These are phyloP conservation scores for Andrena bicolor DNA, from an alignment of 2,888 invertebrate species.

Conservation along the genomic window DNA sequence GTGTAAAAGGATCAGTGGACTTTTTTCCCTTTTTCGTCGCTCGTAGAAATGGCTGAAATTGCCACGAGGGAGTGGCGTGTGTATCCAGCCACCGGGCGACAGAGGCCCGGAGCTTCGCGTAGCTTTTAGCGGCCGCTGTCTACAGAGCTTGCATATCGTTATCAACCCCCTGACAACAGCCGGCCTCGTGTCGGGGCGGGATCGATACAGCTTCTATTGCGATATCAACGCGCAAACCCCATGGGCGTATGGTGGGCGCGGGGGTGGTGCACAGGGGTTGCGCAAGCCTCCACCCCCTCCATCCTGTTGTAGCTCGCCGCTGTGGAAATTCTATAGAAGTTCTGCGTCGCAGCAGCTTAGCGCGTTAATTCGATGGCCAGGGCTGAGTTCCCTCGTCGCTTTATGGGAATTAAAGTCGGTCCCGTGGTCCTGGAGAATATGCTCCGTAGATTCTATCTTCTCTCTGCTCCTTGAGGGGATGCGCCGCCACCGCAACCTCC, in stretches of 20 bases:
- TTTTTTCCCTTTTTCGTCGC: not conserved
- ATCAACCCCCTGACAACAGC: slow-evolving; percentile 81
- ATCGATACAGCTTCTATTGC: slow-evolving; percentile 82
- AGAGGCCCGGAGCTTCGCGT: slow-evolving; percentile 51
- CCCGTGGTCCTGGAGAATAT: slow-evolving; percentile 35
- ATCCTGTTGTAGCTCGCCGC: slow-evolving; percentile 33
- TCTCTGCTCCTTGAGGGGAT: not conserved
- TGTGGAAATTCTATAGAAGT: slow-evolving; percentile 72
- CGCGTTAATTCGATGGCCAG: slow-evolving; percentile 58
- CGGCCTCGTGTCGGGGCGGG: slow-evolving; percentile 75
- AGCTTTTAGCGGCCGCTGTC: slow-evolving; percentile 58
- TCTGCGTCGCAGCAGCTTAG: slow-evolving; percentile 49
- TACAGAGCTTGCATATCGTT: slow-evolving; percentile 76
- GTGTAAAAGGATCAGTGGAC: not conserved
- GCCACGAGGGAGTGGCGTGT: slow-evolving; percentile 22
- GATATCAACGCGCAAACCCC: slow-evolving; percentile 80
- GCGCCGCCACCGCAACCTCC: not conserved
- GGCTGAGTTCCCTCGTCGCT: slow-evolving; percentile 23
- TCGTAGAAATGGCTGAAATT: slow-evolving; percentile 42
- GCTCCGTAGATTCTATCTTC: slow-evolving; percentile 13
- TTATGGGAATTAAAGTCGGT: slow-evolving; percentile 30
- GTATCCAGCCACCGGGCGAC: slow-evolving; percentile 21
- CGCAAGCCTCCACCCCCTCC: slow-evolving; percentile 26
- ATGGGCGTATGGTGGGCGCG: slow-evolving; percentile 71
- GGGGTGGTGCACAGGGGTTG: slow-evolving; percentile 41